Percentiles rank a stretch among this genome's conserved stretches.
phyloP scores from a whole-genome alignment of 2,797 vertebrate species.

The Crenichthys baileyi region DNA sequence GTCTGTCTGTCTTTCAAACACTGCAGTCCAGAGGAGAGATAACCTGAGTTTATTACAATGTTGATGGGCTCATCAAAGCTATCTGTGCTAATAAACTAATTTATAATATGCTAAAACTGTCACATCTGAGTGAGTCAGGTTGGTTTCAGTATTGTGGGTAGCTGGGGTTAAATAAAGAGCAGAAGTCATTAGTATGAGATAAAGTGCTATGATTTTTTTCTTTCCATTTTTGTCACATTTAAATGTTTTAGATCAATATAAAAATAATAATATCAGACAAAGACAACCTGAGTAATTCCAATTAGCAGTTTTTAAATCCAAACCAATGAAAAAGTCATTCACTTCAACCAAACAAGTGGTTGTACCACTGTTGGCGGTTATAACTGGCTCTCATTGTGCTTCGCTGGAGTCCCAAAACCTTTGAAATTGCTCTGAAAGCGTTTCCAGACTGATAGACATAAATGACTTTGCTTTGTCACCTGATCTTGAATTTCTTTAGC shows the following conservation, averaged over 20 bases:
- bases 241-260: background rate
- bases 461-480: too few relatives aligned
- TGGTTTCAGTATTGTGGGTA: background rate
- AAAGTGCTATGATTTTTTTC: background rate
- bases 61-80: constrained; percentile 8
- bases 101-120: background rate
- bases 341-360: too few relatives aligned
- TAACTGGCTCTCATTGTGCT: too few relatives aligned
- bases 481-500: too few relatives aligned
- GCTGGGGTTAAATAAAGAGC: background rate
- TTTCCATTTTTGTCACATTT: background rate
- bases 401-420: too few relatives aligned
- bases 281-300: background rate
- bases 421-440: too few relatives aligned
- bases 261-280: background rate
- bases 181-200: background rate
- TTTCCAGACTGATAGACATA: too few relatives aligned
- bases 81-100: background rate
- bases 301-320: background rate
- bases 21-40: constrained; percentile 6
- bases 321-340: background rate
- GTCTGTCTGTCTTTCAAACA: background rate
- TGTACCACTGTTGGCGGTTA: too few relatives aligned
- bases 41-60: constrained; percentile 9
- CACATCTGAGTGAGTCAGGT: background rate